Base-by-base conservation (phyloP, 1,140 invertebrate genomes). In the Drosophila serrata region DNA sequence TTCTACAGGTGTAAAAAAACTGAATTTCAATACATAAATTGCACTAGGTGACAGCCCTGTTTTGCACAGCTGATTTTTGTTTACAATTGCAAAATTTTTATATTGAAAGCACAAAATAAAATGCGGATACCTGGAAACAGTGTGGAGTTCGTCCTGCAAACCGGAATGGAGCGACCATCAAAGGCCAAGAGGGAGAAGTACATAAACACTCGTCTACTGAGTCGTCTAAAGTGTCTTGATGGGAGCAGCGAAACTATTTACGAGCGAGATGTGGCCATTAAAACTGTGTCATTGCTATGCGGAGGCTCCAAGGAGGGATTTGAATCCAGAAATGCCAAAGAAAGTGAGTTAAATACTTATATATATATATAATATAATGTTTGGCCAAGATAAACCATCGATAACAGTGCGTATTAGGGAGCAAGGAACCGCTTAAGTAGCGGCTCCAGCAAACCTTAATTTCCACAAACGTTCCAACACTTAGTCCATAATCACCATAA, bases 181-280 rank as follows among this genome's bases (percentile, higher is more conserved):
- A 45, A 51, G 22, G 29, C 61, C 2, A 3, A 65, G 13, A n/a
- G 45, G 0, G 46, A 67, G 12, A 69, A 69, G 11, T 42, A 69
- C 8, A 19, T 17, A 15, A 67, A 53, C 17, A 43, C 11, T 4
- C 51, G 8, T 7, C 24, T 51, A 13, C 12, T 31, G 4, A 31
- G 27, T 11, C 17, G 35, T 0, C 12, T 12, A 29, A 62, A 8
- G n/a, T 13, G 12, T 13, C 7, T 9, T n/a, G 17, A 31, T 12
- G 9, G 17, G 4, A n/a, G 17, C 9, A 17, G 9, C 2, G 43
- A 13, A 31, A 17, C 27, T n/a, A 29, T 15, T 6, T 53, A 15
- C 6, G 5, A 19, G 12, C 22, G 2, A 6, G 24, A 61, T 9
- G 3, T 61, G 13, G 6, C 63, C 40, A 45, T 37, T 6, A 5